Evolutionary conservation across 1,140 invertebrate genomes (phyloP).

Genomic region (Plectrocnemia conspersa): DNA sequence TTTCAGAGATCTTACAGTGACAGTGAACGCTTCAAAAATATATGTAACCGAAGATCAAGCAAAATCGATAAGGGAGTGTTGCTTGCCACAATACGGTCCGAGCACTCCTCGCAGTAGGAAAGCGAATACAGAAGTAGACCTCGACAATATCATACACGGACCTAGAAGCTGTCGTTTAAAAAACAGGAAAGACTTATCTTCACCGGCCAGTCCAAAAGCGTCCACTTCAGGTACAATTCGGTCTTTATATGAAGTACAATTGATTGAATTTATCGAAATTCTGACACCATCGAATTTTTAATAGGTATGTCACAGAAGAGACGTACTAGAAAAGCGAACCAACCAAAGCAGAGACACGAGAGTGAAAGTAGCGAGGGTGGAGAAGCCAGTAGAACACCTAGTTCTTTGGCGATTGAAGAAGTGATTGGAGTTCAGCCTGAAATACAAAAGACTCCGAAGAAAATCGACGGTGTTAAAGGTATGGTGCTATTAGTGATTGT

Average conservation of each 20-base stretch:
- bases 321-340: slow-evolving; percentile 16
- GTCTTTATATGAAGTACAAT: background rate
- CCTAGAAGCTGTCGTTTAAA: slow-evolving; percentile 36
- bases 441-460: slow-evolving; percentile 47
- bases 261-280: background rate
- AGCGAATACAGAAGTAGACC: slow-evolving; percentile 45
- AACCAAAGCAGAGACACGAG: slow-evolving; percentile 41
- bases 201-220: slow-evolving; percentile 48
- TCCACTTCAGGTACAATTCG: slow-evolving; percentile 44
- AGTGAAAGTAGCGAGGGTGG: slow-evolving; percentile 49
- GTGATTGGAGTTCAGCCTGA: slow-evolving; percentile 52
- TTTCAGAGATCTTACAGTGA: slow-evolving; percentile 45
- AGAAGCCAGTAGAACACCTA: slow-evolving; percentile 45
- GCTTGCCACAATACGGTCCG: slow-evolving; percentile 39
- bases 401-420: slow-evolving; percentile 39
- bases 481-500: no score
- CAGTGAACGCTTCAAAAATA: slow-evolving; percentile 47
- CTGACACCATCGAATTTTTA: background rate
- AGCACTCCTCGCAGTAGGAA: slow-evolving; percentile 43
- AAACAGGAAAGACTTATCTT: slow-evolving; percentile 43
- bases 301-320: slow-evolving; percentile 6
- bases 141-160: slow-evolving; percentile 49
- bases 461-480: slow-evolving; percentile 48
- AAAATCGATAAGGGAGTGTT: slow-evolving; percentile 42
- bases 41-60: slow-evolving; percentile 52